Conservation (phyloP, 1,140 invertebrate genomes). For the Polypedilum pembai region DNA sequence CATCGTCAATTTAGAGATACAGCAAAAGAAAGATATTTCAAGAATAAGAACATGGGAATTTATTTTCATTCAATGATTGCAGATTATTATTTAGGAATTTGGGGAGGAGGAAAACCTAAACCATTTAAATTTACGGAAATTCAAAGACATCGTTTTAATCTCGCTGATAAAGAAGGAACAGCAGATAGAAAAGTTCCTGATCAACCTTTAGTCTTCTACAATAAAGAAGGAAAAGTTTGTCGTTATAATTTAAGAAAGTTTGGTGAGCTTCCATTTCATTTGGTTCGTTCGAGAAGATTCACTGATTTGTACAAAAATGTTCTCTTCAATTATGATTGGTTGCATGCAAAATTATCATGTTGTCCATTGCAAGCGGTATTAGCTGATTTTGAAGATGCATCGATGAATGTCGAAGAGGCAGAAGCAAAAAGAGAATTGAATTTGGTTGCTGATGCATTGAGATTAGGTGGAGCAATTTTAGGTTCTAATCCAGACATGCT, state of each 20-base stretch:
- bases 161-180: constrained; percentile 83
- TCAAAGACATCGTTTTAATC: constrained; percentile 79
- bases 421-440: constrained; percentile 82
- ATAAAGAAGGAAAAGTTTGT: constrained; percentile 75
- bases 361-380: constrained; percentile 91
- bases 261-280: constrained; percentile 91
- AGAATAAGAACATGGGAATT: constrained; percentile 91
- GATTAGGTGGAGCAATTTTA: constrained; percentile 84
- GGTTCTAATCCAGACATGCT: constrained; percentile 91
- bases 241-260: constrained; percentile 87
- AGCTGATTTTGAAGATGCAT: constrained; percentile 93
- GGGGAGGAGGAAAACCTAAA: constrained; percentile 89
- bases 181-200: constrained; percentile 93
- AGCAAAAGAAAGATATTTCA: constrained; percentile 91
- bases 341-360: constrained; percentile 90
- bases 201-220: constrained; percentile 88
- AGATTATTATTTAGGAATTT: constrained; percentile 94
- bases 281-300: constrained; percentile 82
- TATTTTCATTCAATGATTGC: constrained; percentile 97
- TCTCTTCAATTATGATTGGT: constrained; percentile 95
- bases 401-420: constrained; percentile 73
- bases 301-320: constrained; percentile 90
- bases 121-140: constrained; percentile 97
- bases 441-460: constrained; percentile 88
- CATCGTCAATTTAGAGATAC: constrained; percentile 92